A percentile compares a stretch with the other conserved stretches of the same genome.
These are phyloP conservation scores for Nomada ferruginata DNA, from an alignment of 2,888 invertebrate genomes.

Conservation along the genomic window DNA sequence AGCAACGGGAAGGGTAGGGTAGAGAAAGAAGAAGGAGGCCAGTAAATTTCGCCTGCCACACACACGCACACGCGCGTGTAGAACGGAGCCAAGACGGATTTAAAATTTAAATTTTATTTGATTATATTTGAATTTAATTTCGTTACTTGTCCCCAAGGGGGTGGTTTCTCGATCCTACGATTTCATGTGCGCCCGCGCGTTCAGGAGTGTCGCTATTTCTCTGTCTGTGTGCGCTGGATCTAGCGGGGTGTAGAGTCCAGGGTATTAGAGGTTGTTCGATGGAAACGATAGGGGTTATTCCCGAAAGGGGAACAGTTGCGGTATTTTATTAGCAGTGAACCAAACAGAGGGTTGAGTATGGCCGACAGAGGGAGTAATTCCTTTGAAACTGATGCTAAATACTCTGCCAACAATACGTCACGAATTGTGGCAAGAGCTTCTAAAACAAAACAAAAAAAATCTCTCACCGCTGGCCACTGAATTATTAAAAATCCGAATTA, in stretches of 20 bases:
- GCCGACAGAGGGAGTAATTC: not conserved
- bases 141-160: slow-evolving; percentile 70
- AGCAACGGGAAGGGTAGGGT: slow-evolving; percentile 38
- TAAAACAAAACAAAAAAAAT: no score
- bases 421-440: no score
- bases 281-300: slow-evolving; percentile 44
- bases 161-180: slow-evolving; percentile 49
- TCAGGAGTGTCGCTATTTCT: slow-evolving; percentile 23
- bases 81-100: slow-evolving; percentile 77
- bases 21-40: slow-evolving; percentile 70
- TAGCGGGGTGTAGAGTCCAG: slow-evolving; percentile 12
- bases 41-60: slow-evolving; percentile 74
- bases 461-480: no score
- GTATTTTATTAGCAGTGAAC: slow-evolving; percentile 18
- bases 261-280: slow-evolving; percentile 34
- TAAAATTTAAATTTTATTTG: slow-evolving; percentile 84
- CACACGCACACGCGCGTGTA: slow-evolving; percentile 44
- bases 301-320: slow-evolving; percentile 20
- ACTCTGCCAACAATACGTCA: no score
- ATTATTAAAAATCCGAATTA: no score
- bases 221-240: not conserved
- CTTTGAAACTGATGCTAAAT: not conserved
- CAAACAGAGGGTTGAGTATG: slow-evolving; percentile 1
- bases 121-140: slow-evolving; percentile 84
- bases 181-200: slow-evolving; percentile 20